These are phyloP conservation scores for Endotricha flammealis DNA, from an alignment of 2,888 invertebrate species.

Conservation along the genomic window DNA sequence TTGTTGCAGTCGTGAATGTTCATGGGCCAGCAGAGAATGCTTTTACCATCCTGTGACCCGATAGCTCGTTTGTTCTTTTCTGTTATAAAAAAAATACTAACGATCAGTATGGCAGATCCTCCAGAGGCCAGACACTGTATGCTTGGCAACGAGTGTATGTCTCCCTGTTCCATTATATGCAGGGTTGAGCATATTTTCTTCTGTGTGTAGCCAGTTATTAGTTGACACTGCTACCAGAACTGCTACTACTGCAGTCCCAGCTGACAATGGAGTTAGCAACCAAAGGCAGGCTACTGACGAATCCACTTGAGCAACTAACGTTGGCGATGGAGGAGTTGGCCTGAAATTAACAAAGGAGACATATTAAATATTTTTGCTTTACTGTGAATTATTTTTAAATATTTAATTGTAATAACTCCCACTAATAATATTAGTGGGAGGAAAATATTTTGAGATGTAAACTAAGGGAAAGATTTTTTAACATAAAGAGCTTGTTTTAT, in stretches of 20 bases:
- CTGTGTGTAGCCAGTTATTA: slow-evolving; percentile 91
- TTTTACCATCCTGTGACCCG: too few relatives aligned
- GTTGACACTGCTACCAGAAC: slow-evolving; percentile 86
- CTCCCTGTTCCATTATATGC: slow-evolving; percentile 87
- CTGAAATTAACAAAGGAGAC: slow-evolving; percentile 36
- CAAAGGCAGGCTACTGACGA: slow-evolving; percentile 80
- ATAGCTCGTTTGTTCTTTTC: too few relatives aligned
- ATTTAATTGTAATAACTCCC: too few relatives aligned
- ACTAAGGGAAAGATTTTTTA: too few relatives aligned
- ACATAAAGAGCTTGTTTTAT: too few relatives aligned
- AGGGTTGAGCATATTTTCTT: slow-evolving; percentile 89
- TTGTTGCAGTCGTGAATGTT: too few relatives aligned
- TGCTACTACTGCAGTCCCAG: slow-evolving; percentile 84
- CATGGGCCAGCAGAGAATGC: too few relatives aligned
- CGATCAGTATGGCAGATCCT: slow-evolving; percentile 87
- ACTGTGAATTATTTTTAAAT: too few relatives aligned
- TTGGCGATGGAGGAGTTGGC: slow-evolving; percentile 67
- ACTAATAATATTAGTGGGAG: too few relatives aligned
- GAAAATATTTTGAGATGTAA: too few relatives aligned
- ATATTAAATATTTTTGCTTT: not conserved
- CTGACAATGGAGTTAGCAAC: slow-evolving; percentile 81
- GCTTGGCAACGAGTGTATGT: slow-evolving; percentile 83
- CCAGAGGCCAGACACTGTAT: slow-evolving; percentile 90
- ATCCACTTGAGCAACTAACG: slow-evolving; percentile 72
- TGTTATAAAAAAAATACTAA: slow-evolving; percentile 75